Conservation (phyloP, 2,113 vertebrate genomes). For the Hippocampus comes region DNA sequence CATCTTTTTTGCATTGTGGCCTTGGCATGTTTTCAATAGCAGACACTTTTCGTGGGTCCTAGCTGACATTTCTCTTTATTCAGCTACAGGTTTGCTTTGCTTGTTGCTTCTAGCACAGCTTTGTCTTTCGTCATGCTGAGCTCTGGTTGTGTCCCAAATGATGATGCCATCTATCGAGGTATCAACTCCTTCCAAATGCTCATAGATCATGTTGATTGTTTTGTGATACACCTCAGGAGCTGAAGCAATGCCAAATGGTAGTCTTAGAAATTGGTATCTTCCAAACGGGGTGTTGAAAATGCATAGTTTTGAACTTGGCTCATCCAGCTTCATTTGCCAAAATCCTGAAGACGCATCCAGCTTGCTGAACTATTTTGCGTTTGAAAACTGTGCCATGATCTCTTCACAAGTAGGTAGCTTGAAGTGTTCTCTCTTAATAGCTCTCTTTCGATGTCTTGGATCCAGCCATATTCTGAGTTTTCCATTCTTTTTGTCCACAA, state of each 20-base stretch:
- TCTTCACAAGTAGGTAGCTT: slow-evolving; percentile 5
- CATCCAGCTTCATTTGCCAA: slow-evolving; percentile 3
- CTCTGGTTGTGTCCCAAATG: too few species aligned
- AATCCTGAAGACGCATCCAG: slow-evolving; percentile 1
- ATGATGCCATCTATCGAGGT: too few species aligned
- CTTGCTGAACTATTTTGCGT: slow-evolving; percentile 4
- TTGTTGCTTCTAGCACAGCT: background rate
- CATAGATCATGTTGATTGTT: too few species aligned
- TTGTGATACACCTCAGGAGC: too few species aligned
- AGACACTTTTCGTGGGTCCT: too few species aligned
- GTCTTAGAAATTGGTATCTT: too few species aligned
- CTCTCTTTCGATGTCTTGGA: background rate
- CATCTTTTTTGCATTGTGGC: background rate
- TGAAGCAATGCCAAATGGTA: too few species aligned
- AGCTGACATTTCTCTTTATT: too few species aligned
- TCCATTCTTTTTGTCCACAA: background rate
- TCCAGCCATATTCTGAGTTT: background rate
- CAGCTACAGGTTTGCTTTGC: too few species aligned
- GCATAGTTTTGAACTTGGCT: background rate
- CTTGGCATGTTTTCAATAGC: too few species aligned
- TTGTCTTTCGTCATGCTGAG: background rate
- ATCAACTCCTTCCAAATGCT: too few species aligned
- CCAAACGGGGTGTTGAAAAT: background rate
- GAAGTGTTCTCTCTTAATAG: background rate
- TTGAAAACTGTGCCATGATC: slow-evolving; percentile 4